A percentile compares a stretch with the other conserved stretches of the same genome.
Evolutionary conservation across 2,888 invertebrate genomes (phyloP).

Genomic region (Dyspetes luteomarginatus): DNA sequence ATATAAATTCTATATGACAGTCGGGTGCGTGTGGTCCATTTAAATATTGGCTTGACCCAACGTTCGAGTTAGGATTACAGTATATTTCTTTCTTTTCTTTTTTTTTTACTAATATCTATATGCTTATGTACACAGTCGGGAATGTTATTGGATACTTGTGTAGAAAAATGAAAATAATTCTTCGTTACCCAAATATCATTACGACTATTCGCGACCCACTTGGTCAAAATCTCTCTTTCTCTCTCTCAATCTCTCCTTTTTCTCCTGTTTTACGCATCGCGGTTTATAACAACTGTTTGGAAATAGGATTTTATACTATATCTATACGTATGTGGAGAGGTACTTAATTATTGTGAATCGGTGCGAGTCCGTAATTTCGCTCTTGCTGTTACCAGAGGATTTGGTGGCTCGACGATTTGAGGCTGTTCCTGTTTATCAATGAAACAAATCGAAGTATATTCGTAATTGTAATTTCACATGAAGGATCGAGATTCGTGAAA

Average conservation of each 20-base stretch:
- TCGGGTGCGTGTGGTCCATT: conserved; percentile 48
- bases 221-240: conserved; percentile 25
- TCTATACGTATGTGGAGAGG: conserved; percentile 15
- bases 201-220: conserved; percentile 24
- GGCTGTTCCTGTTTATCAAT: conserved; percentile 76
- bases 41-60: conserved; percentile 41
- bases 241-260: no score
- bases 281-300: conserved; percentile 67
- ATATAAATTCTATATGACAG: conserved; percentile 60
- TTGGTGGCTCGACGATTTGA: conserved; percentile 76
- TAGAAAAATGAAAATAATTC: conserved; percentile 64
- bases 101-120: background rate
- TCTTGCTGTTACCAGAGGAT: conserved; percentile 80
- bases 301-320: conserved; percentile 37
- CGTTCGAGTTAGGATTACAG: conserved; percentile 20
- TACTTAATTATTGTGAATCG: conserved; percentile 77
- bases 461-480: no score
- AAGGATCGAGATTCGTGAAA: no score
- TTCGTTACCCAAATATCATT: conserved; percentile 55
- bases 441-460: conserved; percentile 2
- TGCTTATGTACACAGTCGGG: conserved; percentile 63
- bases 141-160: conserved; percentile 51
- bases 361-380: conserved; percentile 81
- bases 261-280: conserved; percentile 50
- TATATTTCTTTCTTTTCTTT: no score